Evolutionary conservation across 2,113 vertebrate genomes (phyloP).

Genomic region (Hiodon alosoides): DNA sequence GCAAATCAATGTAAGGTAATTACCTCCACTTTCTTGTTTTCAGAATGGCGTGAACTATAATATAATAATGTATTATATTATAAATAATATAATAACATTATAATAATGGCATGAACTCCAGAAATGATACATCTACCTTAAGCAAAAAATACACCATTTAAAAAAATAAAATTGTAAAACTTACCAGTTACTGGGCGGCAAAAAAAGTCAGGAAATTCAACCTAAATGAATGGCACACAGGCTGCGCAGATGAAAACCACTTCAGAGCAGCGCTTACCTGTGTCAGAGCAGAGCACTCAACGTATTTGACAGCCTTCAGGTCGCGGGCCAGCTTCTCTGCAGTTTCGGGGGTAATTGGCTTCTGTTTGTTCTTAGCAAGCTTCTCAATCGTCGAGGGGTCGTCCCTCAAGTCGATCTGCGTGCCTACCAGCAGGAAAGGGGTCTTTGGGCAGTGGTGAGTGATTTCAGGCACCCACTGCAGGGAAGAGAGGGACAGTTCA

Average conservation of each 20-base stretch:
- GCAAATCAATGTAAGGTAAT: neutral
- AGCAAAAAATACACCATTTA: too few relatives aligned
- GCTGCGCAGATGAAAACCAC: neutral
- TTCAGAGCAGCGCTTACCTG: constrained; percentile 72
- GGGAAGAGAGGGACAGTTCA: neutral
- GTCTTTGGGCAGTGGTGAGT: constrained; percentile 88
- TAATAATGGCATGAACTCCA: neutral
- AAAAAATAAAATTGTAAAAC: too few relatives aligned
- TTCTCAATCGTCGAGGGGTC: constrained; percentile 98
- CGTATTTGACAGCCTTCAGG: constrained; percentile 98
- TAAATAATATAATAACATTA: neutral
- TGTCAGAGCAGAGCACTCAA: constrained; percentile 96
- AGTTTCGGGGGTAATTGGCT: constrained; percentile 95
- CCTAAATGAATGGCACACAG: neutral
- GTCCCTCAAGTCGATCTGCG: constrained; percentile 95
- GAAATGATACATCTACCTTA: too few relatives aligned
- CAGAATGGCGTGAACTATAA: neutral
- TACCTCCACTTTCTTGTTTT: constrained; percentile 14
- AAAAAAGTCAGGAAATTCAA: too few relatives aligned
- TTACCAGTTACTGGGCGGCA: too few relatives aligned
- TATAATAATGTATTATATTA: too few relatives aligned
- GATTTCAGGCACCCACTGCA: constrained; percentile 89
- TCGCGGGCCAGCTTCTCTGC: constrained; percentile 95
- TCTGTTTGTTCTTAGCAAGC: constrained; percentile 99
- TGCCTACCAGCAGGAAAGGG: constrained; percentile 96